These are phyloP conservation scores for Herpetotheres cachinnans DNA, from an alignment of 2,113 vertebrate genomes.

Conservation along the genomic window DNA sequence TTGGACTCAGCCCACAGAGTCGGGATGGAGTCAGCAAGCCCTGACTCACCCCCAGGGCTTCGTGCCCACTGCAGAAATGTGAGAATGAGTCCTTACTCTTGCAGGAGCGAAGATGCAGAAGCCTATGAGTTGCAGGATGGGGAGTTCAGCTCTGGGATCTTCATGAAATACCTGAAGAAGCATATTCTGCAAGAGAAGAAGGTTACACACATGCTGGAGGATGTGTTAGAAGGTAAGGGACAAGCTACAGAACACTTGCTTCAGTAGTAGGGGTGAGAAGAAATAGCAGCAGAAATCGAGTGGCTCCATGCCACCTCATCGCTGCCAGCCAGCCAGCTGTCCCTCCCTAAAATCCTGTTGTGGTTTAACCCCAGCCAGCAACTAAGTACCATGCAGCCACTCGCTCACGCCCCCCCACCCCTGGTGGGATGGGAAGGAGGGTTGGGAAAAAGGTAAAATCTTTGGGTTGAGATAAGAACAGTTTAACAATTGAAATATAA, in stretches of 20 bases:
- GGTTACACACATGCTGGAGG: slow-evolving; percentile 84
- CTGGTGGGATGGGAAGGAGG: no score
- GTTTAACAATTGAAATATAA: no score
- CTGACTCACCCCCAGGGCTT: background rate
- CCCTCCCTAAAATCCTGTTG: background rate
- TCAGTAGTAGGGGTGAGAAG: background rate
- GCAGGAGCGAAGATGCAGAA: slow-evolving; percentile 85
- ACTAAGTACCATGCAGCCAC: no score
- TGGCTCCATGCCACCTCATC: background rate
- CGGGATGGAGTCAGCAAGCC: background rate
- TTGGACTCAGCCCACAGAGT: background rate
- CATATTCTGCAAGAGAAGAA: slow-evolving; percentile 81
- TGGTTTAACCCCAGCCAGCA: no score
- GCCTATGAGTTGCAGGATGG: slow-evolving; percentile 87
- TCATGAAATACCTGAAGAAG: slow-evolving; percentile 88
- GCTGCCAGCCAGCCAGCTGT: background rate
- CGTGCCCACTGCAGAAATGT: background rate
- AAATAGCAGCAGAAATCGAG: fast-evolving
- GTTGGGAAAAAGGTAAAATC: no score
- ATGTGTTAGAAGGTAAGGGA: slow-evolving; percentile 82
- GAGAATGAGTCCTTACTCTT: background rate
- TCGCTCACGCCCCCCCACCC: no score
- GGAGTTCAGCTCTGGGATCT: slow-evolving; percentile 85
- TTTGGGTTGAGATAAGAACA: no score
- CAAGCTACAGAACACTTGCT: background rate